phyloP scores from a whole-genome alignment of 2,797 vertebrate species.

The Aplochiton taeniatus region DNA sequence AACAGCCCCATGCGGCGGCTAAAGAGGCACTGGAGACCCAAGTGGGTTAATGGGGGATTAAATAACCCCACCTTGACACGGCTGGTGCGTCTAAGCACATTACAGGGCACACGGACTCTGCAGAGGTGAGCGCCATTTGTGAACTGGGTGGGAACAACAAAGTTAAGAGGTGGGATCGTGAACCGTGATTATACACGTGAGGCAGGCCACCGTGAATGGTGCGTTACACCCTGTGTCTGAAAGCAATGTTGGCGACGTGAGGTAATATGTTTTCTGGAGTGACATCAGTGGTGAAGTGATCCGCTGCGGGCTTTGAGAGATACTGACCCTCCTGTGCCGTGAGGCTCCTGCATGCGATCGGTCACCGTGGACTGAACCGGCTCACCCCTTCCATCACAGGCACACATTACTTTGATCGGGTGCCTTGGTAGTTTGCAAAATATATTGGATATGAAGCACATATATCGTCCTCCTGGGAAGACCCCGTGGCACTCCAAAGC shows the following conservation, averaged over 20 bases:
- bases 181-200: too few species aligned
- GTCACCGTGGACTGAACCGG: not conserved
- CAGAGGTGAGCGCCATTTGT: not conserved
- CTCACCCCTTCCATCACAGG: not conserved
- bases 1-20: too few species aligned
- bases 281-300: not conserved
- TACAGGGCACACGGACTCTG: not conserved
- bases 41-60: constrained; percentile 50
- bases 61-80: constrained; percentile 26
- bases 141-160: not conserved
- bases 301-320: not conserved
- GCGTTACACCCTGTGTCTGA: too few species aligned
- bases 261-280: too few species aligned
- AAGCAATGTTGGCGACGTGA: too few species aligned
- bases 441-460: not conserved
- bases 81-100: not conserved
- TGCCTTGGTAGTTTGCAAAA: constrained; percentile 17
- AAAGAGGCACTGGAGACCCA: constrained; percentile 50
- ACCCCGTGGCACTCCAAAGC: constrained; percentile 32
- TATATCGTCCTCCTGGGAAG: constrained; percentile 21
- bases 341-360: not conserved
- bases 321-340: not conserved
- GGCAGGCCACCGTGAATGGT: too few species aligned
- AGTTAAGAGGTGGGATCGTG: too few species aligned
- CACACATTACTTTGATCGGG: constrained; percentile 2